Percentiles rank a stretch among this genome's conserved stretches.
These are phyloP conservation scores for Aptenodytes patagonicus DNA, from an alignment of 2,113 vertebrate genomes.

Conservation along the genomic window DNA sequence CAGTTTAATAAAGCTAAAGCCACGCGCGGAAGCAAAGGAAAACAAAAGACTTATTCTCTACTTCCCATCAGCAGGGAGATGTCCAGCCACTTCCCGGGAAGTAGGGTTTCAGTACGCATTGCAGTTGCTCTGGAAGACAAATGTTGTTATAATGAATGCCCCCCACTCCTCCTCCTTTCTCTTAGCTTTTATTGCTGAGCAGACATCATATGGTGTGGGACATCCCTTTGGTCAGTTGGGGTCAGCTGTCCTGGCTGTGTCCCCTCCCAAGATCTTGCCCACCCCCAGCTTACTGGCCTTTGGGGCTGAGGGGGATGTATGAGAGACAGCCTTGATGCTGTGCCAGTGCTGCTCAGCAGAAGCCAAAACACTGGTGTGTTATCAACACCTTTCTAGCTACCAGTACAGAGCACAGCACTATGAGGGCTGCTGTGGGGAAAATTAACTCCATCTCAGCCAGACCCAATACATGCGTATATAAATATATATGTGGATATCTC, in stretches of 20 bases:
- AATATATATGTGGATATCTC: neutral
- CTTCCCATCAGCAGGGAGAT: neutral
- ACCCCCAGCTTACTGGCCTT: neutral
- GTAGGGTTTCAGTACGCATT: neutral
- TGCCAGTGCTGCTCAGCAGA: neutral
- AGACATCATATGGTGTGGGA: neutral
- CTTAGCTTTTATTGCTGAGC: neutral
- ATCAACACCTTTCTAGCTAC: neutral
- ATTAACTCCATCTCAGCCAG: neutral
- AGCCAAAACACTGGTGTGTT: too few relatives aligned
- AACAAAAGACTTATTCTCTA: neutral
- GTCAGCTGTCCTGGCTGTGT: neutral
- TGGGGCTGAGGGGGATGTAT: neutral
- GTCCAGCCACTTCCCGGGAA: neutral
- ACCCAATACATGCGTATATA: neutral
- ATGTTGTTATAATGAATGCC: neutral
- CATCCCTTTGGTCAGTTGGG: neutral
- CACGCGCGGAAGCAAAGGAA: fast-evolving
- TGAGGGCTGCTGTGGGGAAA: neutral
- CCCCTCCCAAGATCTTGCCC: neutral
- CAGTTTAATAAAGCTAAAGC: neutral
- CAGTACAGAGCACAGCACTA: neutral
- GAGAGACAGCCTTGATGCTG: neutral
- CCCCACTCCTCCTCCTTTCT: neutral
- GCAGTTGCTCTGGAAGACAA: neutral